Conservation (phyloP, 2,797 vertebrate genomes). For the Nasua narica region DNA sequence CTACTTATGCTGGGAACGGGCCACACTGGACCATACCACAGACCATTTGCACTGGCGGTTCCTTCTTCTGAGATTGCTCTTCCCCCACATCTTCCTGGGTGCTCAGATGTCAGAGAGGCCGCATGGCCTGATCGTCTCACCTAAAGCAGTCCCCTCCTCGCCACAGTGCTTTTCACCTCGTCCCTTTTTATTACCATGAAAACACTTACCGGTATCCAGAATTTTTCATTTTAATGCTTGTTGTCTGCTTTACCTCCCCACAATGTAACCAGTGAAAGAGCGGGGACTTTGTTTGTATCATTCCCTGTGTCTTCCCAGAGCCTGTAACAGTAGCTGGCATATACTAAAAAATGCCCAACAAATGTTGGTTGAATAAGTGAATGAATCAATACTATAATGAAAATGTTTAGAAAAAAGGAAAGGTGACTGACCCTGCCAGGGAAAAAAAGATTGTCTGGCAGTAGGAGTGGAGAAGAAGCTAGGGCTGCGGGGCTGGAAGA, state of each 20-base stretch:
- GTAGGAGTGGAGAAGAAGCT: not conserved
- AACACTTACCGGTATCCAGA: not conserved
- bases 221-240: not conserved
- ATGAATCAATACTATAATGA: not conserved
- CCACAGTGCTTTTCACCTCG: not conserved
- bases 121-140: not conserved
- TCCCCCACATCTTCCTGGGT: not conserved
- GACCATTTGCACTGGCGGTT: not conserved
- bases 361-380: not conserved
- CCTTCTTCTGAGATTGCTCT: not conserved
- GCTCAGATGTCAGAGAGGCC: not conserved
- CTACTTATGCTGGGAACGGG: not conserved
- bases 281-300: not conserved
- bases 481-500: not conserved
- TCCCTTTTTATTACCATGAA: not conserved
- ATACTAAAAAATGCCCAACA: too few relatives aligned
- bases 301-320: not conserved
- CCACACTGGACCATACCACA: not conserved
- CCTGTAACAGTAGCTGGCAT: not conserved
- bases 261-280: not conserved
- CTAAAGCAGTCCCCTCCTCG: not conserved
- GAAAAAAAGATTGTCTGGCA: not conserved
- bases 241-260: too few relatives aligned
- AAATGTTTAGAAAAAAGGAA: not conserved
- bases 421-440: too few relatives aligned